A percentile compares a stretch with the other conserved stretches of the same genome.
These are phyloP conservation scores for Spea multiplicata DNA, from an alignment of 2,113 vertebrate genomes.

Conservation along the genomic window DNA sequence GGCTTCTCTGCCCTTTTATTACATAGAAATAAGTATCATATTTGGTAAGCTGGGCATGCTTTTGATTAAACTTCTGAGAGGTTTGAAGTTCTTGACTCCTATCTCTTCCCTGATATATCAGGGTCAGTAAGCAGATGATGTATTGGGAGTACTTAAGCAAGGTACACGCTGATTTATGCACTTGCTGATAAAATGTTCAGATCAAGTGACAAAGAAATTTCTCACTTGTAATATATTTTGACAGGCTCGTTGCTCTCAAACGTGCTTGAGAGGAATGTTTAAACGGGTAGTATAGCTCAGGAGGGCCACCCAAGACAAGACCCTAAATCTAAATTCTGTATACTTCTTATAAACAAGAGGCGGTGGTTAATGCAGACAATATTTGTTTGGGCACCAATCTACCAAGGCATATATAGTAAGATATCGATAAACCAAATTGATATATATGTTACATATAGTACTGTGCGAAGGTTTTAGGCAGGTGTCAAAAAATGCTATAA, in stretches of 20 bases:
- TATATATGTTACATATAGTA: too few species aligned
- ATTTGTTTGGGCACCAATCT: too few species aligned
- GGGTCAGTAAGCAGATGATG: conserved; percentile 6
- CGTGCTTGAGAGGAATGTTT: fast-evolving
- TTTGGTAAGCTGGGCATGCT: too few species aligned
- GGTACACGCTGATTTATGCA: background rate
- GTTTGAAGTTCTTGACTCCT: background rate
- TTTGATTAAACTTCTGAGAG: background rate
- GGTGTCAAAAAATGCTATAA: too few species aligned
- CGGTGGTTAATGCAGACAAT: too few species aligned
- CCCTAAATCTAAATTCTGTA: background rate
- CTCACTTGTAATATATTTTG: background rate
- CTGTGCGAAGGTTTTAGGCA: too few species aligned
- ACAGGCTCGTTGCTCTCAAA: background rate
- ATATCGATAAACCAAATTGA: too few species aligned
- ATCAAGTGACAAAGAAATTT: conserved; percentile 13
- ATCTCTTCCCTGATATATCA: background rate
- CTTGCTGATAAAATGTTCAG: conserved; percentile 19
- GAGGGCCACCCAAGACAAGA: background rate
- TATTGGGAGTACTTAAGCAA: conserved; percentile 13
- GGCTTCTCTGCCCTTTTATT: too few species aligned
- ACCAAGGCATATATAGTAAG: too few species aligned
- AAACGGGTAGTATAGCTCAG: background rate
- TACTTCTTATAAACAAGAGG: too few species aligned
- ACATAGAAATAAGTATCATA: too few species aligned